These are phyloP conservation scores for Paratilapia polleni DNA, from an alignment of 2,113 vertebrate species.

Conservation along the genomic window DNA sequence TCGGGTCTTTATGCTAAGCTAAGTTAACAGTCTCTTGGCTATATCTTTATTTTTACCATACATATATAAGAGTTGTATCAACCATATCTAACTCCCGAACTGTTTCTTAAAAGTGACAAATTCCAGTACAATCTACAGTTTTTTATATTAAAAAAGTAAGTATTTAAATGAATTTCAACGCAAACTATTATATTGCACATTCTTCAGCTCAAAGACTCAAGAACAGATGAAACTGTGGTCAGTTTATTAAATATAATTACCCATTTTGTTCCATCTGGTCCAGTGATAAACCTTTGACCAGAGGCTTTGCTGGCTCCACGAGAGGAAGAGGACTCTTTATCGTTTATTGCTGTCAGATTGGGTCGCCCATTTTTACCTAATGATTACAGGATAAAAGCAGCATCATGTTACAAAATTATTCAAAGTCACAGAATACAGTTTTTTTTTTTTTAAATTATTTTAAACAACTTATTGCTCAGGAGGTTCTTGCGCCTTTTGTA, in stretches of 20 bases:
- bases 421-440: neutral
- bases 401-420: neutral
- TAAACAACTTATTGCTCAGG: neutral
- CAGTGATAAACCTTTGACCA: conserved; percentile 90
- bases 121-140: neutral
- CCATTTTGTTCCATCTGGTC: conserved; percentile 96
- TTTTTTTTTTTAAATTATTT: neutral
- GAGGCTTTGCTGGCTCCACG: conserved; percentile 79
- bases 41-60: neutral
- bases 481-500: neutral
- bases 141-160: neutral
- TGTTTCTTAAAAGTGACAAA: neutral
- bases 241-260: conserved; percentile 75
- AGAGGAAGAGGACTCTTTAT: conserved; percentile 78
- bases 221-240: neutral
- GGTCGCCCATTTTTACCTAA: conserved; percentile 89
- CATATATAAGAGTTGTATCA: neutral
- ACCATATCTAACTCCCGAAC: neutral
- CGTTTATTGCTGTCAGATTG: conserved; percentile 85
- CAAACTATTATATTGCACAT: neutral
- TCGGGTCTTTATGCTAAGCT: neutral
- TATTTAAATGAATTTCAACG: neutral
- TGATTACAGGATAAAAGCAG: conserved; percentile 3
- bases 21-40: neutral
- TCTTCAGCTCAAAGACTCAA: neutral